Percentiles rank a stretch among this genome's conserved stretches.
These are phyloP conservation scores for Drosophila miranda DNA, from an alignment of 1,140 invertebrate genomes.

Conservation along the genomic window DNA sequence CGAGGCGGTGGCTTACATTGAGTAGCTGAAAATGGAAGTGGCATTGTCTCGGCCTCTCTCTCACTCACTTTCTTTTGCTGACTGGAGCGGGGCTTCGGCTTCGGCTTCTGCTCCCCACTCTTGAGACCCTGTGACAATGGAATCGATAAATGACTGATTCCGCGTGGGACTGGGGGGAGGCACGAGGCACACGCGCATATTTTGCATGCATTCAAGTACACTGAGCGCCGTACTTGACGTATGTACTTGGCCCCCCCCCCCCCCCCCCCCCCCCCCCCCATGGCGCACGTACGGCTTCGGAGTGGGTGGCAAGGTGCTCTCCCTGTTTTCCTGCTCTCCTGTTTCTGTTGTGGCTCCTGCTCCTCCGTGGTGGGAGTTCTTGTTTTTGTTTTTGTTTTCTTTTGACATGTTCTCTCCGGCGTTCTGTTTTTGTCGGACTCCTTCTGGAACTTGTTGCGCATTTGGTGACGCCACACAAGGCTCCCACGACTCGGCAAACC, in stretches of 20 bases:
- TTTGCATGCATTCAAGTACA: constrained; percentile 1
- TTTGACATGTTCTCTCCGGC: neutral
- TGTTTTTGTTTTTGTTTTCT: neutral
- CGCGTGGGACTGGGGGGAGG: too few relatives aligned
- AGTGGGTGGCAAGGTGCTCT: neutral
- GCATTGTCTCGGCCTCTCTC: neutral
- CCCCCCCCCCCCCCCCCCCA: too few relatives aligned
- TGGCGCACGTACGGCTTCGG: neutral
- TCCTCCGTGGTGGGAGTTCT: neutral
- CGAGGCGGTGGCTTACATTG: constrained; percentile 11
- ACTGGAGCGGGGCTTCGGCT: neutral
- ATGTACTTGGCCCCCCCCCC: too few relatives aligned
- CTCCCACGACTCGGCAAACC: too few relatives aligned
- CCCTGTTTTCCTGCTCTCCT: too few relatives aligned
- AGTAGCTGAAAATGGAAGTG: constrained; percentile 9
- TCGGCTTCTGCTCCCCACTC: neutral
- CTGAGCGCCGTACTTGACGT: too few relatives aligned
- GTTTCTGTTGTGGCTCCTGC: too few relatives aligned
- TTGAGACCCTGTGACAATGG: neutral
- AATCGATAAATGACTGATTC: constrained; percentile 33
- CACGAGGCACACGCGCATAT: too few relatives aligned
- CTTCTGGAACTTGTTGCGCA: constrained; percentile 42
- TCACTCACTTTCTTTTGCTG: neutral
- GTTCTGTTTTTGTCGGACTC: constrained; percentile 15
- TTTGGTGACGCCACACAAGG: constrained; percentile 27